Percentiles rank a stretch among this genome's conserved stretches.
Evolutionary conservation across 2,113 vertebrate genomes (phyloP).

Genomic region (Ranitomeya imitator): DNA sequence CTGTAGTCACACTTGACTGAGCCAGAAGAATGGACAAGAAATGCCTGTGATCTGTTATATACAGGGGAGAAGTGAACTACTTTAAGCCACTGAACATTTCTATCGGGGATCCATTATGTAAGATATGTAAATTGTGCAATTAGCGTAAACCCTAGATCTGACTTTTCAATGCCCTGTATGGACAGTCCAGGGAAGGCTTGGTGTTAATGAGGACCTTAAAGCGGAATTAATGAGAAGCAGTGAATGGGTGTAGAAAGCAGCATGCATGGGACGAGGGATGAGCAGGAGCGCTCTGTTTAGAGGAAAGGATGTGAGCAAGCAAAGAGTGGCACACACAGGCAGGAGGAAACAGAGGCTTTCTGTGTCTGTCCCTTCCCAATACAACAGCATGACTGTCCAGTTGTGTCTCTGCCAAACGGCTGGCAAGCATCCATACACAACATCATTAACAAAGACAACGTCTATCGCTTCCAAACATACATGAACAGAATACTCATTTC

Average conservation of each 20-base stretch:
- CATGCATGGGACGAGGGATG: constrained; percentile 29
- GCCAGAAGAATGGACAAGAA: neutral
- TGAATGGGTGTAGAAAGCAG: constrained; percentile 11
- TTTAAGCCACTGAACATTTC: neutral
- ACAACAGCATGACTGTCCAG: constrained; percentile 33
- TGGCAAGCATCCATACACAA: constrained; percentile 40
- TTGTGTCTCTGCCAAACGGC: constrained; percentile 17
- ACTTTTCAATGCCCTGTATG: neutral
- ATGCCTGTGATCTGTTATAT: neutral
- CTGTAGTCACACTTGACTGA: neutral
- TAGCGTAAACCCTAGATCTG: constrained; percentile 21
- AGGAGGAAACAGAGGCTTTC: constrained; percentile 30
- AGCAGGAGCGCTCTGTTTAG: neutral
- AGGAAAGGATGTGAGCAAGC: constrained; percentile 31
- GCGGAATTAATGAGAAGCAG: constrained; percentile 17
- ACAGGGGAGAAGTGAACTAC: neutral
- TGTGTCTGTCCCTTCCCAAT: constrained; percentile 25
- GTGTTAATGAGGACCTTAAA: constrained; percentile 21
- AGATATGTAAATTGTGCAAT: neutral
- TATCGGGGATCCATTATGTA: neutral
- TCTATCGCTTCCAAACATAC: neutral
- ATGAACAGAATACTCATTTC: constrained; percentile 11
- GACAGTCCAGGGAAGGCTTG: neutral
- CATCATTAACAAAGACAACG: constrained; percentile 9
- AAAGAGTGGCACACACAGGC: constrained; percentile 36